phyloP scores from a whole-genome alignment of 2,888 invertebrate genomes.

The Volucella inflata region DNA sequence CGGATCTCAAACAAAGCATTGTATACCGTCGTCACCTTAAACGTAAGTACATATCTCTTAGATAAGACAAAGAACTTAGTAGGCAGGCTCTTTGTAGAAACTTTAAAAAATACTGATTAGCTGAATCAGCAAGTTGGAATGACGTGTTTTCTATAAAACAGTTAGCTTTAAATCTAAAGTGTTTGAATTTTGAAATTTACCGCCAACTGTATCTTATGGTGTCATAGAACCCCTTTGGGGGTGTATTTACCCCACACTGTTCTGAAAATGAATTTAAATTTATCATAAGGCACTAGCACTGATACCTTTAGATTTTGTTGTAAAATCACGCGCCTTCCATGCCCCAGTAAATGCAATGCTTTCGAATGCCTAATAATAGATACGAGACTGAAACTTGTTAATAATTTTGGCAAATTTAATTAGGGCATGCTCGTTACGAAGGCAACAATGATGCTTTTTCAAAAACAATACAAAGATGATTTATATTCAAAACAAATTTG shows the following conservation, averaged over 20 bases:
- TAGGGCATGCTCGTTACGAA: constrained; percentile 28
- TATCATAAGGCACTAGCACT: background rate
- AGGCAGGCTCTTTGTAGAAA: background rate
- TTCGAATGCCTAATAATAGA: constrained; percentile 24
- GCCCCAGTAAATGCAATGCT: background rate
- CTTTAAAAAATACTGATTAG: constrained; percentile 18
- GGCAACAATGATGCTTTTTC: background rate
- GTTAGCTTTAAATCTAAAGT: no score
- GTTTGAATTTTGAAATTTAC: background rate
- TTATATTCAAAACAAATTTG: constrained; percentile 18
- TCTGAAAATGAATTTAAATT: background rate
- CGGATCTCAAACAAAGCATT: background rate
- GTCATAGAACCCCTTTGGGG: background rate
- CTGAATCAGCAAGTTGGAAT: background rate
- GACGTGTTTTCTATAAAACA: constrained; percentile 9
- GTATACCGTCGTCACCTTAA: background rate
- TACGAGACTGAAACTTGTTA: background rate
- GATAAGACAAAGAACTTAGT: constrained; percentile 18
- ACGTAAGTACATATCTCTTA: background rate
- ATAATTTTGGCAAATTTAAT: constrained; percentile 20
- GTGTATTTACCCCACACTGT: background rate
- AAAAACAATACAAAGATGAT: constrained; percentile 16
- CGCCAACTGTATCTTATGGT: background rate
- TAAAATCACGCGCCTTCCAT: constrained; percentile 24
- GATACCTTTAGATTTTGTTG: constrained; percentile 9